Base-by-base conservation (phyloP, 64 coral and sea anemone species). In the Hydrozoanthus tunicans region DNA sequence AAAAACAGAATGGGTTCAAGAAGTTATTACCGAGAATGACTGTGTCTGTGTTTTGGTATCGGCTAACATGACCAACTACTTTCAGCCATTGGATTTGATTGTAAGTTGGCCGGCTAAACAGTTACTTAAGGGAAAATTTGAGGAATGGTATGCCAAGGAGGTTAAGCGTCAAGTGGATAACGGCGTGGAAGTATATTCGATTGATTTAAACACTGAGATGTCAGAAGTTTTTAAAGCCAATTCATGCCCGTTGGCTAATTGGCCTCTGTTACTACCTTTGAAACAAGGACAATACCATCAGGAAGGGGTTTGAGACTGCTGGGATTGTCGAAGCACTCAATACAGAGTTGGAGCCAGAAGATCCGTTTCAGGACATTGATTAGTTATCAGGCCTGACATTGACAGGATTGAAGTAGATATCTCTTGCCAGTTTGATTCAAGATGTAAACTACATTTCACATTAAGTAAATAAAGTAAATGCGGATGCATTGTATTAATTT, bases 11-110 rank as follows among this genome's bases (percentile, higher is more conserved):
- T 68, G 67, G 78, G 90, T 91, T 83, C 79, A 75, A 7, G 13
- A 73, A 79, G 77, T 91, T 77, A 91, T 83, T 91, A 27, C 90
- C 56, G 78, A 75, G 78, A 62, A 91, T 69, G 69, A 91, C 65
- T 91, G 79, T 56, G 78, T 91, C 79, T 58, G 64, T 80, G 90
- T 91, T 91, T 20, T 20, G 20, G 20, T 20, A 20, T 20, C 20
- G 20, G 20, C 20, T 20, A 20, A 20, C 20, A 20, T 20, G 20
- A 20, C 20, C 0, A 20, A 20, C 20, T 20, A 20, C 20, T 20
- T 20, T 20, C 20, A 20, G 20, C 20, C 20, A 20, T 20, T 20
- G 20, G 20, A 20, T 20, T 20, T 20, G 20, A 20, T 20, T 20
- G 20, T 20, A 20, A 20, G 20, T 20, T 20, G 20, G 20, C 20